Base-by-base conservation (phyloP, 1,140 invertebrate species). In the Conus betulinus region DNA sequence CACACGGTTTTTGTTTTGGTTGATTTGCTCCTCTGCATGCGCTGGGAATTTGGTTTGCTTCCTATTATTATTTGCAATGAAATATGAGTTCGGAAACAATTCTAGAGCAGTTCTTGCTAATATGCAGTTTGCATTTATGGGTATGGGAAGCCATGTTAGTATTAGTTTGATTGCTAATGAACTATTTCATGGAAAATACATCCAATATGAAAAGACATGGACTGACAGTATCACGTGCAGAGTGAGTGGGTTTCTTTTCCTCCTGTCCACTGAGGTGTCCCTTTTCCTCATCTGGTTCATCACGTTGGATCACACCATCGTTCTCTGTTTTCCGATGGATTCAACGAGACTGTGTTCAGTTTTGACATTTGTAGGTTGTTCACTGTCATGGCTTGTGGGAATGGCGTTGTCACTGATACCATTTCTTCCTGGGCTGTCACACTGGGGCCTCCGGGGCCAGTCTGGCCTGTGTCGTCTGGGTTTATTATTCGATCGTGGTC, bases 101-200 rank as follows among this genome's bases (percentile, higher is more conserved):
- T 39, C 39, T 3, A 39, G 39, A 39, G 39, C 39, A 39, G 39
- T 39, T 39, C 39, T 39, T 39, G 39, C 39, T 39, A 39, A 39
- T 39, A 39, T 39, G 39, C 39, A 39, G 39, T 39, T 39, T 39
- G 39, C 39, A 39, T 39, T 39, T 39, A 39, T 39, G 39, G 39
- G 39, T 39, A 39, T 39, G 39, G 39, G 39, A 39, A 39, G 39
- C 39, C 39, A 39, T 39, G 39, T 39, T 39, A 39, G 39, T 39
- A 39, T 39, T 39, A 39, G 39, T 39, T 39, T 39, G 39, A n/a
- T 74, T 15, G 88, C 84, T n/a, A 84, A 89, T 60, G 55, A 67
- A 20, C 79, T 79, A 60, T 89, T 79, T 76, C 25, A 84, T 4
- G 96, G 94, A 17, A 53, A 57, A 23, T 89, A 89, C 55, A 55